Conservation (phyloP, 2,113 vertebrate genomes). For the Neodon shergylaensis region DNA sequence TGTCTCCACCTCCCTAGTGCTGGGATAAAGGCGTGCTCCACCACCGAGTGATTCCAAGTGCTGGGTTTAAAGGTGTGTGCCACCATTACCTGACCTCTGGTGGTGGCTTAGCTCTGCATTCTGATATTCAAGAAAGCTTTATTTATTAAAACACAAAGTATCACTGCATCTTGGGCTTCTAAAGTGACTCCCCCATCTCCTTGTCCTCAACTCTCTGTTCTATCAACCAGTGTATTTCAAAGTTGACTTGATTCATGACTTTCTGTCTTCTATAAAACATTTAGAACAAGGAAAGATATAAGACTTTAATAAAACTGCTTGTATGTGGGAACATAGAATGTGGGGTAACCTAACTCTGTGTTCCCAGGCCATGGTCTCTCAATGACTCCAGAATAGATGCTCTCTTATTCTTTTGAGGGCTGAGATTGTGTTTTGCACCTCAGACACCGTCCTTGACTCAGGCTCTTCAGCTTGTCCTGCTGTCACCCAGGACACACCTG, state of each 20-base stretch:
- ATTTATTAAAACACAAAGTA: no score
- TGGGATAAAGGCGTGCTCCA: no score
- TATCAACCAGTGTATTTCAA: neutral
- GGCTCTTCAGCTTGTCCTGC: neutral
- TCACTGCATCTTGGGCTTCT: neutral
- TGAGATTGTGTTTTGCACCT: neutral
- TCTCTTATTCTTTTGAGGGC: no score
- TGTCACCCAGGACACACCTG: neutral
- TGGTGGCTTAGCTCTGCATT: no score
- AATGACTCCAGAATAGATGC: neutral
- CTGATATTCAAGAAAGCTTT: no score
- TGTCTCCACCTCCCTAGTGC: no score
- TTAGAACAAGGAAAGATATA: neutral
- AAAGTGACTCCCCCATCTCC: neutral
- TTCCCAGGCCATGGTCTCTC: neutral
- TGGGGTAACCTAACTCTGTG: neutral
- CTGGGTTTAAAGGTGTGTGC: no score
- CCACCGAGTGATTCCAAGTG: no score
- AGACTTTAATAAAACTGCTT: neutral
- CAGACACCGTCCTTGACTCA: neutral
- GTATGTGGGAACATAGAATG: neutral
- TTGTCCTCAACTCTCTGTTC: neutral
- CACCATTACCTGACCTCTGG: no score
- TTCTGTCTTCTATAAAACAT: neutral
- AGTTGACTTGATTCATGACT: neutral